A percentile compares a stretch with the other conserved stretches of the same genome.
Evolutionary conservation across 2,113 vertebrate genomes (phyloP).

Genomic region (Fregetta grallaria): DNA sequence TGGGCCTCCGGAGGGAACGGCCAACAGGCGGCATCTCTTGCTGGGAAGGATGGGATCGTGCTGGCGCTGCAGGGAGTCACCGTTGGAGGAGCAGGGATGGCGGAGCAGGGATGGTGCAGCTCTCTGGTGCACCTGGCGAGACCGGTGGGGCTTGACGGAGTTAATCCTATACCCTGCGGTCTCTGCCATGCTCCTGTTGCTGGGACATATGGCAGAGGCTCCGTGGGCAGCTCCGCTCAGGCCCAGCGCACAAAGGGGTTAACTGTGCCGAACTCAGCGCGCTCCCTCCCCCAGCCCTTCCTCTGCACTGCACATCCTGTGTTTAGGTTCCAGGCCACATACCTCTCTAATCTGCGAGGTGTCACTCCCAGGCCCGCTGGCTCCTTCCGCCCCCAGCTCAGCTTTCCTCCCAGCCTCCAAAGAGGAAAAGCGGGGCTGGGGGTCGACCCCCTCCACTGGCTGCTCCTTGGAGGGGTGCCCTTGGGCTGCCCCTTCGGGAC

Average conservation of each 20-base stretch:
- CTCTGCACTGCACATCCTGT: constrained; percentile 76
- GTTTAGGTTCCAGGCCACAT: constrained; percentile 78
- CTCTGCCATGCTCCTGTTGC: background rate
- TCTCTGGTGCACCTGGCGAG: background rate
- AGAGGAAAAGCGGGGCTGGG: background rate
- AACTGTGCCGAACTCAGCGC: constrained; percentile 4
- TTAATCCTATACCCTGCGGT: background rate
- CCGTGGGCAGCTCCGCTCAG: background rate
- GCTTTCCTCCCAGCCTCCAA: constrained; percentile 19
- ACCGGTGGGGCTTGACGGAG: background rate
- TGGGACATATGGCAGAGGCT: background rate
- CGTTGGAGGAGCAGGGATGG: background rate
- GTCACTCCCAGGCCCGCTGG: constrained; percentile 58
- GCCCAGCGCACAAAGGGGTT: constrained; percentile 58
- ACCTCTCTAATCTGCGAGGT: constrained; percentile 77
- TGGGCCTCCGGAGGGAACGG: background rate
- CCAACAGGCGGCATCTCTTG: background rate
- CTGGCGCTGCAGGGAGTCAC: background rate
- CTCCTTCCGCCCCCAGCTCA: constrained; percentile 67
- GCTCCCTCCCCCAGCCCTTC: constrained; percentile 66
- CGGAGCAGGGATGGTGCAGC: background rate
- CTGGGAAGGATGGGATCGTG: background rate
- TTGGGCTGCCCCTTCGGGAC: background rate
- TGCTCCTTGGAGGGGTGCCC: background rate
- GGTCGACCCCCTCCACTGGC: background rate